Conservation (phyloP, 2,797 vertebrate species). For the Helostoma temminkii region DNA sequence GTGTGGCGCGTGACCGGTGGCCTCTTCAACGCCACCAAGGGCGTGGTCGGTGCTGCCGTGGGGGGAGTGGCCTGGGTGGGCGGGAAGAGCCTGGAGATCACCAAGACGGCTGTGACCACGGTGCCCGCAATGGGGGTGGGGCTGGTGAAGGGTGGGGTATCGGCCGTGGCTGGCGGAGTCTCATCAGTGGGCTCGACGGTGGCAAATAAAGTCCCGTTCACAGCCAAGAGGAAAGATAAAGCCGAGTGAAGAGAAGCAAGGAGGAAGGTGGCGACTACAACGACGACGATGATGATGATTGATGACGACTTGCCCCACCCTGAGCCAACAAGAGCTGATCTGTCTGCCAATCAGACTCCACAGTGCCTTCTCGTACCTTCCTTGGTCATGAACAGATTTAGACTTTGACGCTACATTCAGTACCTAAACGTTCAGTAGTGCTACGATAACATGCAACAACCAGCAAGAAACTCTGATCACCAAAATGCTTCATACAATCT, state of each 20-base stretch:
- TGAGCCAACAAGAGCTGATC: conserved; percentile 66
- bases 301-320: conserved; percentile 59
- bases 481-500: conserved; percentile 11
- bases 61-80: conserved; percentile 87
- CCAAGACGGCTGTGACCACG: conserved; percentile 82
- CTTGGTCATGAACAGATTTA: conserved; percentile 11
- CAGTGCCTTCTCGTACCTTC: conserved; percentile 56
- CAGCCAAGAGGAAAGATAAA: conserved; percentile 86
- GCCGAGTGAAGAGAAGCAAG: conserved; percentile 79
- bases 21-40: conserved; percentile 84
- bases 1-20: conserved; percentile 84
- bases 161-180: conserved; percentile 83
- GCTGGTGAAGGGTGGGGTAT: conserved; percentile 85
- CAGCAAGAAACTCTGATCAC: conserved; percentile 22
- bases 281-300: conserved; percentile 51
- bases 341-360: conserved; percentile 59
- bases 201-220: conserved; percentile 84
- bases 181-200: conserved; percentile 83
- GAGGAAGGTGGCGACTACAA: conserved; percentile 36
- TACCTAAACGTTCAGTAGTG: conserved; percentile 18
- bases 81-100: conserved; percentile 84
- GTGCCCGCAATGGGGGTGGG: conserved; percentile 81
- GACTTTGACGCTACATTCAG: conserved; percentile 34
- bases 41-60: conserved; percentile 83
- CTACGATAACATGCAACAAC: conserved; percentile 23